Evolutionary conservation across 2,797 vertebrate species (phyloP), one percentile per base, ranked within the genome.

Genomic region (Orestias chungarensis): DNA sequence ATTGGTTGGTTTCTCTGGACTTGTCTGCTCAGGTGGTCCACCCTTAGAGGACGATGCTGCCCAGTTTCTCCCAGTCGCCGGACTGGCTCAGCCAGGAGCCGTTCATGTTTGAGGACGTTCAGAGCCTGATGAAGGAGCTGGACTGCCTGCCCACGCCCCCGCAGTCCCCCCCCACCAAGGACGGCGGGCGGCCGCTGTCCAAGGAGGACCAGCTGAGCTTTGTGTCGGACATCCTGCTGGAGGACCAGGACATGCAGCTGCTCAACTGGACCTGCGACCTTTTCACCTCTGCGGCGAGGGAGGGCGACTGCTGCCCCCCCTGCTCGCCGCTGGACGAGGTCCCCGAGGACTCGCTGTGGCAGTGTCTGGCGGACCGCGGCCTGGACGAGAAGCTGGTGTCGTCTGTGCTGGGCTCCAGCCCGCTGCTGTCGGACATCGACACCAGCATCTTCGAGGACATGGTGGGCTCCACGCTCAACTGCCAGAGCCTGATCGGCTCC

Each of bases 391-490:
- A 93, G 74, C 85, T 91, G 75, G 88, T 90, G 0, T 86, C 90
- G 1, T 76, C 93, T 0, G 81, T 94, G 55, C 88, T 95, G 0
- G 85, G 93, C 77, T 91, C 88, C 65, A 95, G 95, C 80, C 94
- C 95, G 0, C 84, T 95, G 78, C 90, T 95, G 11, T 93, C 94
- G 0, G 93, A 94, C 70, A 95, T 95, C 5, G 93, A 95, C 81
- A 93, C 92, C 43, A 88, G 87, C 70, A 95, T 95, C 78, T 95
- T 95, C 3, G 93, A 95, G 71, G 94, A 94, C 66, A 92, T 95
- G 0, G 93, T 91, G 0, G 91, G 94, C 8, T 94, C 95, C 66
- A 93, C 88, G 1, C 82, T 95, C 44, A 90, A 94, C 70, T 94
- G 93, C 77, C 92, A 93, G 72, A 88, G 90, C 18, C 87, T 91